Evolutionary conservation across 2,113 vertebrate species (phyloP).

Genomic region (Choloepus hoffmanni): DNA sequence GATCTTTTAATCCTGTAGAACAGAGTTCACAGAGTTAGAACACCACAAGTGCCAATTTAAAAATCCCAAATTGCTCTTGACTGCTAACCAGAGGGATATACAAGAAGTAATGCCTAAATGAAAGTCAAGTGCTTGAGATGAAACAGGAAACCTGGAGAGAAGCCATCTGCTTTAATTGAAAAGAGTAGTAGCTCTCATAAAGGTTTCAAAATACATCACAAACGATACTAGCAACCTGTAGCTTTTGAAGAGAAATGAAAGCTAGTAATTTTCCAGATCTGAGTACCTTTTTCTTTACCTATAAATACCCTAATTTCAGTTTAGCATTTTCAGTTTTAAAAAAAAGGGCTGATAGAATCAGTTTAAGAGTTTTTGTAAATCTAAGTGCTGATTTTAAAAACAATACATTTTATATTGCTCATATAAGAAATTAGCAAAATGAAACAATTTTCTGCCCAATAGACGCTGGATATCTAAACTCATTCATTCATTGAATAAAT

Average conservation of each 20-base stretch:
- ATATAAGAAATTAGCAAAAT: slow-evolving; percentile 17
- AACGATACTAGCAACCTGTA: slow-evolving; percentile 38
- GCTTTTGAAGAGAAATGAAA: slow-evolving; percentile 39
- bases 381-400: background rate
- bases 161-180: slow-evolving; percentile 44
- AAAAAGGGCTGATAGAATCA: background rate
- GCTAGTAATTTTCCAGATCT: slow-evolving; percentile 31
- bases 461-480: background rate
- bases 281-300: slow-evolving; percentile 13
- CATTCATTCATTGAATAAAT: background rate
- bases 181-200: slow-evolving; percentile 11
- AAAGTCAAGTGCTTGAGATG: background rate
- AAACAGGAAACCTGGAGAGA: slow-evolving; percentile 27
- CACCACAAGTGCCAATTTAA: slow-evolving; percentile 29
- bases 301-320: slow-evolving; percentile 45
- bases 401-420: slow-evolving; percentile 32
- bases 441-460: background rate
- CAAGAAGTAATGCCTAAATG: background rate
- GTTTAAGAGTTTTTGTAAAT: slow-evolving; percentile 17
- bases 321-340: slow-evolving; percentile 54
- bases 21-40: slow-evolving; percentile 1
- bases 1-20: slow-evolving; percentile 74
- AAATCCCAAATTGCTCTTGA: background rate
- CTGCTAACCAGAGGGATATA: background rate
- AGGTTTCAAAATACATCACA: slow-evolving; percentile 35